Evolutionary conservation across 2,888 invertebrate genomes (phyloP).

Genomic region (Parelbella ahira): DNA sequence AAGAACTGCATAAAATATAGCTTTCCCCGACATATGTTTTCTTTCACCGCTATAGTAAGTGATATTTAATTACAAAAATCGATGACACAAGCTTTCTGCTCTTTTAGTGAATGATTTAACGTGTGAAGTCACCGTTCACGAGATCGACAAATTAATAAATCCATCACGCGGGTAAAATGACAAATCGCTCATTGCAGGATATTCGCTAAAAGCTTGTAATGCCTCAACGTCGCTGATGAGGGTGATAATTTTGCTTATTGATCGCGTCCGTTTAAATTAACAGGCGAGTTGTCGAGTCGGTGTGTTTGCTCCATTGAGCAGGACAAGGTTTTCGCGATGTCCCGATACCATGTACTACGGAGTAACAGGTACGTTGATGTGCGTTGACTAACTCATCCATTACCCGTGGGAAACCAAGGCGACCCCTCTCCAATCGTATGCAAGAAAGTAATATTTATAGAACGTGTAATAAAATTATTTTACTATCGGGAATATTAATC

Average conservation of each 20-base stretch:
- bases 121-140: background rate
- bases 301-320: constrained; percentile 52
- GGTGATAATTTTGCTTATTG: constrained; percentile 60
- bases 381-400: constrained; percentile 34
- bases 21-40: too few relatives aligned
- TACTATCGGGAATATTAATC: constrained; percentile 2
- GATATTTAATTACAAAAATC: too few relatives aligned
- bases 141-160: constrained; percentile 5
- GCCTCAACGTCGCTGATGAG: constrained; percentile 39
- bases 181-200: constrained; percentile 27
- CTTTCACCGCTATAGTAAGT: too few relatives aligned
- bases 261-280: constrained; percentile 70
- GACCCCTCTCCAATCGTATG: constrained; percentile 32
- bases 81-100: too few relatives aligned
- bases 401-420: constrained; percentile 44
- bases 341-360: constrained; percentile 27
- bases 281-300: constrained; percentile 57
- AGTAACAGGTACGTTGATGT: constrained; percentile 5
- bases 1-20: too few relatives aligned
- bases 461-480: background rate
- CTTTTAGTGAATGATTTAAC: too few relatives aligned
- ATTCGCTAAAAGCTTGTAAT: constrained; percentile 42
- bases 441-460: constrained; percentile 6
- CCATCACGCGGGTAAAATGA: constrained; percentile 24
- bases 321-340: constrained; percentile 52